A percentile compares a stretch with the other conserved stretches of the same genome.
These are phyloP conservation scores for Apoda limacodes DNA, from an alignment of 2,888 invertebrate species.

Conservation along the genomic window DNA sequence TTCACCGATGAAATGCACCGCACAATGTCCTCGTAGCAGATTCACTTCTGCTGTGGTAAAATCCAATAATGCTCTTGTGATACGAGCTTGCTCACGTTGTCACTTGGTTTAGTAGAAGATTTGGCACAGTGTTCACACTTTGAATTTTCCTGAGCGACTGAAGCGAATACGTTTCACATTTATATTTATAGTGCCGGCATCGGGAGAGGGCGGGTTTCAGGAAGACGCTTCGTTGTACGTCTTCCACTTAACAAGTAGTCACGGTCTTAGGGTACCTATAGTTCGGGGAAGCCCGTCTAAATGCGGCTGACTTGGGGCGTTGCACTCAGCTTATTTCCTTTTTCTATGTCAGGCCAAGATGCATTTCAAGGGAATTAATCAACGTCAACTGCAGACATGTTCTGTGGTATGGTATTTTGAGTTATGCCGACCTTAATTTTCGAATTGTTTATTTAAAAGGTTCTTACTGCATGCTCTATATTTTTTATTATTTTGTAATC, in stretches of 20 bases:
- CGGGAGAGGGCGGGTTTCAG: conserved; percentile 50
- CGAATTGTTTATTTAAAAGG: too few species aligned
- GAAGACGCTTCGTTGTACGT: conserved; percentile 38
- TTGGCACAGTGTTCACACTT: conserved; percentile 50
- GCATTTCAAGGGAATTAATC: conserved; percentile 4
- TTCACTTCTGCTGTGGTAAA: conserved; percentile 23
- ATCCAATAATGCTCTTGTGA: conserved; percentile 21
- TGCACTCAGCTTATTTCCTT: conserved; percentile 26
- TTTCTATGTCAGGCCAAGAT: conserved; percentile 12
- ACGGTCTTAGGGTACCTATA: conserved; percentile 39
- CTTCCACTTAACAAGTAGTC: conserved; percentile 56
- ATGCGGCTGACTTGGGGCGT: conserved; percentile 26
- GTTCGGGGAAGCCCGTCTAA: conserved; percentile 62
- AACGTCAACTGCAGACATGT: too few species aligned
- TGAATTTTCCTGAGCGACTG: conserved; percentile 60
- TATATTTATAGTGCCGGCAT: conserved; percentile 54
- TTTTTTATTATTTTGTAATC: too few species aligned
- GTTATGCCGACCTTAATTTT: too few species aligned
- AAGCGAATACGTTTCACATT: conserved; percentile 44
- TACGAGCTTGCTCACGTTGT: conserved; percentile 48
- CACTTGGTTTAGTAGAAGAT: conserved; percentile 33
- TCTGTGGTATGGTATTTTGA: too few species aligned
- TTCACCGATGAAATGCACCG: too few species aligned
- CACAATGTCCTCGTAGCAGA: too few species aligned
- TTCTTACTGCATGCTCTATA: too few species aligned